These are phyloP conservation scores for Cryptocephalus moraei DNA, from an alignment of 2,888 invertebrate genomes.

Conservation along the genomic window DNA sequence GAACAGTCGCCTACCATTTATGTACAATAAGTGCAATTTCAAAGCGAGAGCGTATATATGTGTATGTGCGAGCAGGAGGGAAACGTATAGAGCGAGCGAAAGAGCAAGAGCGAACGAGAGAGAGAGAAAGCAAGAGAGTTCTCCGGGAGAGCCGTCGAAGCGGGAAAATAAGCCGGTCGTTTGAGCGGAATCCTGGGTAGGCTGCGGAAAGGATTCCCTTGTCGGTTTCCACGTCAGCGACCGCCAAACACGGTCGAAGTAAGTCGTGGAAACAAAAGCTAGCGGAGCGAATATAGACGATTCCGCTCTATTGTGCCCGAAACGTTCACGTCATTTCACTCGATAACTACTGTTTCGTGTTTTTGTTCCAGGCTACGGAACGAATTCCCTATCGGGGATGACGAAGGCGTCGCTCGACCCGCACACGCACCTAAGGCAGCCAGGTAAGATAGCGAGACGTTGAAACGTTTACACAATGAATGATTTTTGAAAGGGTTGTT, in stretches of 20 bases:
- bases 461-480: too few relatives aligned
- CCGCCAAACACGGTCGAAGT: conserved; percentile 32
- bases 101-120: conserved; percentile 1
- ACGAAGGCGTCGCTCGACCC: conserved; percentile 78
- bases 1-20: not conserved
- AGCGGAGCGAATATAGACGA: conserved; percentile 24
- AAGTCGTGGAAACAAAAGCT: conserved; percentile 35
- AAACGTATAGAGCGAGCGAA: not conserved
- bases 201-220: conserved; percentile 39
- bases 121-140: not conserved
- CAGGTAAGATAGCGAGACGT: conserved; percentile 48
- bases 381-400: conserved; percentile 68
- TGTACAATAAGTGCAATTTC: not conserved
- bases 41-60: not conserved
- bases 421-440: conserved; percentile 81
- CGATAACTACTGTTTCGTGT: conserved; percentile 10
- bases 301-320: conserved; percentile 13
- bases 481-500: too few relatives aligned
- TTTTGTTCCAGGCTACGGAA: conserved; percentile 69
- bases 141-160: conserved; percentile 1
- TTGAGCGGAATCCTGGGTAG: conserved; percentile 11
- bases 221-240: conserved; percentile 36
- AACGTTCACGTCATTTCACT: conserved; percentile 13
- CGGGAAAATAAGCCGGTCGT: conserved; percentile 13
- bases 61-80: not conserved